Evolutionary conservation across 30 jellyfish, hydroid and myxozoan genomes (phyloP), one percentile per base, ranked within the genome.

Genomic region (Aurelia coerulea): DNA sequence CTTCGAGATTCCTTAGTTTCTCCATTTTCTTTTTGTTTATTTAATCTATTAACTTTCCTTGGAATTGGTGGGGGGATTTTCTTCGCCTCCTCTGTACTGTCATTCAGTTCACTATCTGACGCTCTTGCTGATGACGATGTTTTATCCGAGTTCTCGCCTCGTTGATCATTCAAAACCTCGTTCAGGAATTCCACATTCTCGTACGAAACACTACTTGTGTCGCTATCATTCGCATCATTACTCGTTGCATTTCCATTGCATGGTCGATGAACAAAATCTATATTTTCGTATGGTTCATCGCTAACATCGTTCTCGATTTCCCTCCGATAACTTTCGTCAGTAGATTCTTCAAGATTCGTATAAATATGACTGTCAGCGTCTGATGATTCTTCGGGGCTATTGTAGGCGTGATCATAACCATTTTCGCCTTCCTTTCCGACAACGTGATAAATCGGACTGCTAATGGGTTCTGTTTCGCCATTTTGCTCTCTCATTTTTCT

Each of bases 221-320:
- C 87, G 66, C 87, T 77, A 18, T 77, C 78, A 42, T 81, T 83
- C 64, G 73, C 73, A 62, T 79, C 81, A 64, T 35, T 62, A 16
- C 76, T 51, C 51, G 42, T 29, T 54, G 37, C 52, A 51, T 8
- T 13, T 31, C 84, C 58, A 12, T 68, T 46, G 78, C 62, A 37
- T 62, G 10, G 63, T 19, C 87, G 87, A 17, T 77, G 65, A 13
- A 49, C 73, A 37, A 81, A 81, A 11, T 70, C 64, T 5, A 81
- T 13, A 53, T 81, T 81, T 76, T 81, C 90, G 75, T 81, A 81
- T 34, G 70, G 84, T 4, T 68, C 90, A 17, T 70, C 90, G 6
- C 65, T 70, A 17, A 17, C 83, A 52, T 12, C 50, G 7, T 51
- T 74, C 52, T 31, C 62, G 15, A 65, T 6, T 10, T 78, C 68